Conservation (phyloP, 1,140 invertebrate genomes). For the Neotoxoptera formosana region DNA sequence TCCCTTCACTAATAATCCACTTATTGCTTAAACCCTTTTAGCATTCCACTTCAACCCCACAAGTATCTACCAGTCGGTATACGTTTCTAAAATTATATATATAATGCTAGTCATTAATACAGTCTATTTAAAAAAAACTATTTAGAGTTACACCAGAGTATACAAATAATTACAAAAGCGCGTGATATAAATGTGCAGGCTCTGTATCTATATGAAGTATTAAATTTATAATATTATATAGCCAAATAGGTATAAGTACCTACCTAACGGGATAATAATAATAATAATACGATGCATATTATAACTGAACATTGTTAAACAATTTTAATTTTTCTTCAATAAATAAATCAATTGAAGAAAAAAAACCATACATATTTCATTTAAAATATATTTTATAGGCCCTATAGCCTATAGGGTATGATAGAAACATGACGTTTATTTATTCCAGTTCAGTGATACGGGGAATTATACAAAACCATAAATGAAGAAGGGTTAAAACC, state of each 20-base stretch:
- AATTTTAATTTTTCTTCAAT: not conserved
- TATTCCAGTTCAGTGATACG: not conserved
- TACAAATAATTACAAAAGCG: not conserved
- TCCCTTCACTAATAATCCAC: constrained; percentile 29
- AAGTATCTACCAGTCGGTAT: not conserved
- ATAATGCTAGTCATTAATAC: not conserved
- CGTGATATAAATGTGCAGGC: not conserved
- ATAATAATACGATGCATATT: not conserved
- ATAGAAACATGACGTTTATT: not conserved
- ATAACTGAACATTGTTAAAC: not conserved
- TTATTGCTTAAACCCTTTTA: constrained; percentile 42
- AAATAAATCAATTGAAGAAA: not conserved
- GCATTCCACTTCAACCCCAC: not conserved
- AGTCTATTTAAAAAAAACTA: not conserved
- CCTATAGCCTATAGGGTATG: too few species aligned
- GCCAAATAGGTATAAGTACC: too few species aligned
- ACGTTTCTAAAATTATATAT: not conserved
- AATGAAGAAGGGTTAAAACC: not conserved
- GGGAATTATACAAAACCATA: not conserved
- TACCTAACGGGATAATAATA: not conserved
- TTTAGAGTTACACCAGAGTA: not conserved
- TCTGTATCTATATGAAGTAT: too few species aligned
- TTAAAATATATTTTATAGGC: not conserved
- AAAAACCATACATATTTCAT: not conserved
- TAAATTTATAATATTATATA: too few species aligned